Conservation (phyloP, 2,797 vertebrate genomes). For the Sphenopsis melanotis region DNA sequence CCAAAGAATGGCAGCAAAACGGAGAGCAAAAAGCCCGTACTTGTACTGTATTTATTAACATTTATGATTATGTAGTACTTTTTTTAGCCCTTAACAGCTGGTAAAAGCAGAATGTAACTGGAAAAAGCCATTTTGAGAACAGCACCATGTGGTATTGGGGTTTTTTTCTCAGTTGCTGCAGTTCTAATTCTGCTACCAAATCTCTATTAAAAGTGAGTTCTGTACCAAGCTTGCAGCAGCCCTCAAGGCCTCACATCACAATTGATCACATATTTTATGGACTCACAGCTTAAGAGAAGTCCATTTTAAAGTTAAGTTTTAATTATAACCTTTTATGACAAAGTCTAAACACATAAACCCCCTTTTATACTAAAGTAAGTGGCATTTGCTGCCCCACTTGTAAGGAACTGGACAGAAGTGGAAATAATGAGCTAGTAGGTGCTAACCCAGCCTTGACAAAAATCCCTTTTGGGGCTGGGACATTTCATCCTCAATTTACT, state of each 20-base stretch:
- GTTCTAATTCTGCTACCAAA: not conserved
- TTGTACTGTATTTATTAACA: not conserved
- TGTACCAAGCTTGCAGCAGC: not conserved
- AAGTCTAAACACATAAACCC: not conserved
- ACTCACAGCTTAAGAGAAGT: not conserved
- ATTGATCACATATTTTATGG: not conserved
- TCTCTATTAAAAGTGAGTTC: accelerated
- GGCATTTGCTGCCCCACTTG: not conserved
- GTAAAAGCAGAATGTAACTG: not conserved
- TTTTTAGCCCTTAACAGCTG: not conserved
- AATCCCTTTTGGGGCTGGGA: not conserved
- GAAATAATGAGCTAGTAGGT: not conserved
- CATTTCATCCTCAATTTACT: not conserved
- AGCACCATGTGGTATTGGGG: not conserved
- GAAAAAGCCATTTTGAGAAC: not conserved
- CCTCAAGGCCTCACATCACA: not conserved
- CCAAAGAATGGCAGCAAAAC: not conserved
- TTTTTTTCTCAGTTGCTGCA: not conserved
- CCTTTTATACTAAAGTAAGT: not conserved
- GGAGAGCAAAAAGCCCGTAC: accelerated
- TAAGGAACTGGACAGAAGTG: not conserved
- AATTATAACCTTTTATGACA: not conserved
- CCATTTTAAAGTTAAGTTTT: not conserved
- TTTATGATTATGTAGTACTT: not conserved
- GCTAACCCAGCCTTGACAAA: not conserved